Percentiles rank a stretch among this genome's conserved stretches.
Conservation (phyloP, 2,888 invertebrate genomes). For the Odontomyia ornata region DNA sequence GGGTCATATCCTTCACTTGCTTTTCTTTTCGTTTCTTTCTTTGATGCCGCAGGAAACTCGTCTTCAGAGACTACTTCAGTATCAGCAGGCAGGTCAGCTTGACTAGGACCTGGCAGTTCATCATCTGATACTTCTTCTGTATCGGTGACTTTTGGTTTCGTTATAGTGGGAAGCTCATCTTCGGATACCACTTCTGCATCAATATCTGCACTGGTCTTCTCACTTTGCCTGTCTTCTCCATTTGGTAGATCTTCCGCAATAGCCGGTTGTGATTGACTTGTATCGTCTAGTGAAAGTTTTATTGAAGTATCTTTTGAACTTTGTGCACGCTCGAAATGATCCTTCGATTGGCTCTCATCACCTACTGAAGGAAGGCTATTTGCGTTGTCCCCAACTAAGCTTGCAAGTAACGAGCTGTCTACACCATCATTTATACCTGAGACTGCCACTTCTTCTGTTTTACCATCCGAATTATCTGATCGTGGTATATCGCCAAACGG, state of each 20-base stretch:
- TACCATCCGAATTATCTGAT: slow-evolving; percentile 63
- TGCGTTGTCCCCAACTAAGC: slow-evolving; percentile 63
- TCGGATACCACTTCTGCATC: slow-evolving; percentile 88
- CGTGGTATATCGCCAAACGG: slow-evolving; percentile 60
- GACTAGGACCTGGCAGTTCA: slow-evolving; percentile 76
- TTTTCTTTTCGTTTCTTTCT: slow-evolving; percentile 67
- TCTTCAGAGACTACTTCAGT: slow-evolving; percentile 85
- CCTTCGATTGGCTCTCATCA: slow-evolving; percentile 55
- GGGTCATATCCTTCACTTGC: slow-evolving; percentile 78
- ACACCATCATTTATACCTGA: slow-evolving; percentile 57
- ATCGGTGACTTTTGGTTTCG: slow-evolving; percentile 78
- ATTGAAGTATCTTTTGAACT: slow-evolving; percentile 54
- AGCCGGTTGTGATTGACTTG: slow-evolving; percentile 59
- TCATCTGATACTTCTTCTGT: slow-evolving; percentile 84
- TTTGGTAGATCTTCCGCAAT: slow-evolving; percentile 59
- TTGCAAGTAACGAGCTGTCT: slow-evolving; percentile 62
- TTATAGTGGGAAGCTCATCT: slow-evolving; percentile 75
- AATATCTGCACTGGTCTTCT: slow-evolving; percentile 65
- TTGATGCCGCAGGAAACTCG: slow-evolving; percentile 74
- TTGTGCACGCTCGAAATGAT: slow-evolving; percentile 44
- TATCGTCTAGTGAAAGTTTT: slow-evolving; percentile 56
- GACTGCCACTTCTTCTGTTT: slow-evolving; percentile 52
- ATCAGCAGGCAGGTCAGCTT: slow-evolving; percentile 76
- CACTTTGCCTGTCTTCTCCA: slow-evolving; percentile 52
- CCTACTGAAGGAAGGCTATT: slow-evolving; percentile 63